A percentile compares a stretch with the other conserved stretches of the same genome.
phyloP scores from a whole-genome alignment of 2,113 vertebrate species.

The Nettapus auritus region DNA sequence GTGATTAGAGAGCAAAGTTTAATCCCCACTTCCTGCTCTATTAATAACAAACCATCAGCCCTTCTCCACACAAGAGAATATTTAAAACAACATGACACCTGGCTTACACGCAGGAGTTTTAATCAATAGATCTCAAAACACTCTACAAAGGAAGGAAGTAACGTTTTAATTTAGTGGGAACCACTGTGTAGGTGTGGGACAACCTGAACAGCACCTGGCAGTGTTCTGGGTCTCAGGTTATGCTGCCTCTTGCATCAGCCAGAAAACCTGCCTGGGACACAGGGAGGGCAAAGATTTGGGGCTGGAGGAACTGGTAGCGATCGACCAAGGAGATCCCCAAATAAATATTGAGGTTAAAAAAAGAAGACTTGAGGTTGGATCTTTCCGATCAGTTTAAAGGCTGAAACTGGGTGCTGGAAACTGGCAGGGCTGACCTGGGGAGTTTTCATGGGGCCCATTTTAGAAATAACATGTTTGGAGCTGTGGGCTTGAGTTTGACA shows the following conservation, averaged over 20 bases:
- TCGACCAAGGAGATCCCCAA: not conserved
- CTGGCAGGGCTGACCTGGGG: not conserved
- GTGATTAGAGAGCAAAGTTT: conserved; percentile 50
- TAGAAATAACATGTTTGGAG: conserved; percentile 15
- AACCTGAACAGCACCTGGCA: not conserved
- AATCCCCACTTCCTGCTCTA: conserved; percentile 38
- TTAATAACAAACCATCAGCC: conserved; percentile 9
- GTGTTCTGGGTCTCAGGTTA: not conserved
- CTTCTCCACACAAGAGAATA: not conserved
- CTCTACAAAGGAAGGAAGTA: not conserved
- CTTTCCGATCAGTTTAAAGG: not conserved
- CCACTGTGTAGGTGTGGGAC: not conserved
- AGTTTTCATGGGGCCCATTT: not conserved
- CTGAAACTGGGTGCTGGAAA: not conserved
- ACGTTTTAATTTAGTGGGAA: not conserved
- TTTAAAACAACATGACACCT: not conserved
- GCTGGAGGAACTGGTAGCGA: not conserved
- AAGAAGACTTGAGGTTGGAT: not conserved
- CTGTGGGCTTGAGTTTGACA: not conserved
- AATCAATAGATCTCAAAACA: not conserved
- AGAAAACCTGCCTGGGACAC: not conserved
- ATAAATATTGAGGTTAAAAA: not conserved
- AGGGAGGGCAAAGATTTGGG: not conserved
- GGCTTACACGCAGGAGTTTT: not conserved
- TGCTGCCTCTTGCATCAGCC: not conserved